Percentiles rank a stretch among this genome's conserved stretches.
Evolutionary conservation across 1,140 invertebrate genomes (phyloP).

Genomic region (Anastrepha ludens): DNA sequence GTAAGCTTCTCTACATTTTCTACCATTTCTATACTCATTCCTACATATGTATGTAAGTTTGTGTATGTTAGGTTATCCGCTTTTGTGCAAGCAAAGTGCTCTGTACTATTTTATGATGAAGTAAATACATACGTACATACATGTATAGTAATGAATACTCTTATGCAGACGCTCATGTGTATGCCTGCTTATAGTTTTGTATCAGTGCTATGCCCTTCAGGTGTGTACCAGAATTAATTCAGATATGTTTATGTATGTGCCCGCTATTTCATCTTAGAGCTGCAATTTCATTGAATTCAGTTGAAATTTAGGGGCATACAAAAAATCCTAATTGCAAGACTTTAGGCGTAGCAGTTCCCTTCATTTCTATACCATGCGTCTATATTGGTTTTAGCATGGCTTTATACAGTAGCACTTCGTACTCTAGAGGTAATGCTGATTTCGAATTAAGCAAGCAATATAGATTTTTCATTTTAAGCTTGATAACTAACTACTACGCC

Average conservation of each 20-base stretch:
- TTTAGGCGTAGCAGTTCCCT: no score
- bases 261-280: not conserved
- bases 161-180: not conserved
- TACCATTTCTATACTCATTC: not conserved
- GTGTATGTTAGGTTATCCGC: not conserved
- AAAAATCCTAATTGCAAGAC: no score
- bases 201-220: not conserved
- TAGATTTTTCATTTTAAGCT: no score
- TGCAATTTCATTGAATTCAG: not conserved
- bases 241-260: not conserved
- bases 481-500: no score
- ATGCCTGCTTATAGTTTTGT: not conserved
- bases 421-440: no score
- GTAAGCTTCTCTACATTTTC: not conserved
- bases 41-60: not conserved
- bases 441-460: no score
- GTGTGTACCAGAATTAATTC: not conserved
- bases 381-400: no score
- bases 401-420: no score
- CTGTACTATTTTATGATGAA: not conserved
- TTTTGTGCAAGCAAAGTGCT: not conserved
- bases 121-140: not conserved
- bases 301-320: not conserved
- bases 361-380: no score
- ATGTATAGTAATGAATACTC: not conserved